Base-by-base conservation (phyloP, 2,888 invertebrate genomes). In the Microlaimidae sp. region DNA sequence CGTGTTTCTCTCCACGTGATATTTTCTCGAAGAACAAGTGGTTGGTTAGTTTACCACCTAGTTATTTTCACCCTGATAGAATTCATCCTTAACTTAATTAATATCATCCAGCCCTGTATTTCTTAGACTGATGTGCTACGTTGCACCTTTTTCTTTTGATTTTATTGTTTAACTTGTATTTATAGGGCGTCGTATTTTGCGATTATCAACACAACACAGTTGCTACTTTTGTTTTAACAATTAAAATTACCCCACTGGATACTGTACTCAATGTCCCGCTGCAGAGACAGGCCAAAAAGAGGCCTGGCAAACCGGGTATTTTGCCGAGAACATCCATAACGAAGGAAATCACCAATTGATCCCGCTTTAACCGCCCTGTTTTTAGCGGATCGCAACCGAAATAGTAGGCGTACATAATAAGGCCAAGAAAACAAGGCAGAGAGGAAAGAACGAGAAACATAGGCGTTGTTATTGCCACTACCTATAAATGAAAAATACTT, bases 341-440 rank as follows among this genome's bases (percentile, higher is more conserved):
- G 38, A 28, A 52, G 40, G 19, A 51, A 23, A 32, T 29, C 3
- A 53, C 38, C 2, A 53, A 29, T 24, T 53, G 53, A 54, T 53
- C 48, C 2, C 27, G 32, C 13, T 2, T 17, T 17, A 55, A 29
- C 42, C 46, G 21, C 29, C 13, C 17, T 1, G 25, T 21, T 21
- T 26, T 3, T 10, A 51, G 13, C 13, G 55, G 55, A 48, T 55
- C 55, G 28, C 55, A 55, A 13, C n/a, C 40, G 23, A 25, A 23
- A 55, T 46, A 55, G 40, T 45, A 40, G 13, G 55, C 55, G 38
- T 47, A 54, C n/a, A 55, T 17, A 25, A 55, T 43, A 29, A 55
- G 29, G 28, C 55, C 54, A 5, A 55, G 32, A 29, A 55, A 55
- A 21, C 32, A 54, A 40, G 41, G 46, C 25, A 45, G 29, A 24